Base-by-base conservation (phyloP, 1,140 invertebrate genomes). In the Hypothenemus hampei region DNA sequence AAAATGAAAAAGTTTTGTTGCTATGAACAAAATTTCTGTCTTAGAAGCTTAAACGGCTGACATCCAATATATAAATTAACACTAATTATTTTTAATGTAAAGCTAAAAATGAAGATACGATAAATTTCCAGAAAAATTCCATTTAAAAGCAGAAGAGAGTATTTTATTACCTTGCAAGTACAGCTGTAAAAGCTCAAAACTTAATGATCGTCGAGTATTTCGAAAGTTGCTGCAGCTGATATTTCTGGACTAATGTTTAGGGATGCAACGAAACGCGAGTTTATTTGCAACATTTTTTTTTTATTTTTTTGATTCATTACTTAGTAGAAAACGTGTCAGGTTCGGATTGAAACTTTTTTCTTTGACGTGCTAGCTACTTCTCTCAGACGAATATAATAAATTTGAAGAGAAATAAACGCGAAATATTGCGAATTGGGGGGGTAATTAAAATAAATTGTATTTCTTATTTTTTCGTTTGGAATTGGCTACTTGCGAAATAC, bases 371-470 rank as follows among this genome's bases (percentile, higher is more conserved):
- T 29, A 29, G 35, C 16, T 37, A 16, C 16, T 5, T 13, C n/a
- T n/a, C n/a, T 3, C 35, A 37, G 18, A 37, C n/a, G 15, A 7
- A 15, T 37, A 16, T 37, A 37, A 37, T n/a, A 29, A n/a, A n/a
- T n/a, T n/a, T n/a, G n/a, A n/a, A n/a, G n/a, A n/a, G n/a, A n/a
- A n/a, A n/a, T n/a, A n/a, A n/a, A n/a, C n/a, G n/a, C n/a, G 26
- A 31, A 31, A 11, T 13, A 31, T 31, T 31, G 26, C 10, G 8
- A 31, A 11, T 13, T 8, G 26, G 26, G 26, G 26, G 26, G 16
- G 37, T 53, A 53, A 53, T 53, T 53, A 53, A 53, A 29, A 53
- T 45, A 45, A 45, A 53, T 53, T 44, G 23, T 36, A 19, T 53
- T 53, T 45, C 11, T 36, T 43, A 45, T 45, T 44, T 53, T 53